Percentiles rank a stretch among this genome's conserved stretches.
Evolutionary conservation across 2,113 vertebrate genomes (phyloP).

Genomic region (Parus major): DNA sequence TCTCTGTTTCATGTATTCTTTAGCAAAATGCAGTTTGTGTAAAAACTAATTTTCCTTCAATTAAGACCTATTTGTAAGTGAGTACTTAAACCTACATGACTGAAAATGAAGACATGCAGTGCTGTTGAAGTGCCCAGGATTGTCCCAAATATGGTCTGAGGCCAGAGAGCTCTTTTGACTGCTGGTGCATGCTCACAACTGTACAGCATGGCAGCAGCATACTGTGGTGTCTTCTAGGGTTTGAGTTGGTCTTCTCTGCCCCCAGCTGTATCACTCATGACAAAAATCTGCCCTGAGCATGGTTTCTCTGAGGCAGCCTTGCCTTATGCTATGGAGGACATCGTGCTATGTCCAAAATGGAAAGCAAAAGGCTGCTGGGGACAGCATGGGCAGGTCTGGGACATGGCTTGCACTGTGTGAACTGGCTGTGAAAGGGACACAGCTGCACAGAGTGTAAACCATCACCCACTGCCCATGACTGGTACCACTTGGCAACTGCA

Average conservation of each 20-base stretch:
- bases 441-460: background rate
- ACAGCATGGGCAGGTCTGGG: background rate
- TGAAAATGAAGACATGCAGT: background rate
- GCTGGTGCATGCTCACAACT: accelerated
- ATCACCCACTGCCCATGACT: background rate
- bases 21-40: background rate
- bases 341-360: background rate
- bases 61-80: background rate
- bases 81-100: background rate
- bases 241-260: background rate
- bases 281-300: background rate
- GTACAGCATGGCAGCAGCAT: background rate
- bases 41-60: background rate
- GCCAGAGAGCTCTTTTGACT: background rate
- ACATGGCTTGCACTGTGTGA: background rate
- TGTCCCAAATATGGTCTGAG: background rate
- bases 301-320: background rate
- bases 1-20: background rate
- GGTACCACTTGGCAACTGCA: background rate
- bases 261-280: background rate
- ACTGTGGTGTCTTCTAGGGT: background rate
- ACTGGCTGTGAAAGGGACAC: background rate
- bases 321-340: background rate
- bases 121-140: background rate
- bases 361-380: background rate